Percentiles rank a stretch among this genome's conserved stretches.
These are phyloP conservation scores for Lipotes vexillifer DNA, from an alignment of 2,113 vertebrate species.

Conservation along the genomic window DNA sequence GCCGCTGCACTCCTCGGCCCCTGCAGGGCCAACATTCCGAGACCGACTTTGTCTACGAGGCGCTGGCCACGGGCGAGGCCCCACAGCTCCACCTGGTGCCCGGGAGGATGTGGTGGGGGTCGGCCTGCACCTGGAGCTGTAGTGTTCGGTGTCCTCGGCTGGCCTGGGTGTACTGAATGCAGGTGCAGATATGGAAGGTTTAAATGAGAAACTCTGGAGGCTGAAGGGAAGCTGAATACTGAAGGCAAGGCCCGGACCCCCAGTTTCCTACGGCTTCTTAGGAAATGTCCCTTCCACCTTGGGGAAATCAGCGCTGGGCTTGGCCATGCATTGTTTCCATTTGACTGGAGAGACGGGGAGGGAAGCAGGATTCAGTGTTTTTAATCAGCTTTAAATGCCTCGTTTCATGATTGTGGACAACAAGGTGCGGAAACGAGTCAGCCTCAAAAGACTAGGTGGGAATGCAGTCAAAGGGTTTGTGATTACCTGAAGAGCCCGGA, in stretches of 20 bases:
- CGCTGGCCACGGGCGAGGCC: constrained; percentile 91
- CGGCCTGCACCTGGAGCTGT: constrained; percentile 86
- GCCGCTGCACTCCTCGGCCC: constrained; percentile 78
- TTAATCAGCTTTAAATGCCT: constrained; percentile 93
- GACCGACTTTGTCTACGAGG: constrained; percentile 91
- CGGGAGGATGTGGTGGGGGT: constrained; percentile 88
- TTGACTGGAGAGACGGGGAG: constrained; percentile 82
- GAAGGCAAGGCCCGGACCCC: background rate
- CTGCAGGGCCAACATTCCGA: constrained; percentile 85
- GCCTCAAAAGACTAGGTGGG: constrained; percentile 92
- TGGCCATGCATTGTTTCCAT: constrained; percentile 89
- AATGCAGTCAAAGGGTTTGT: constrained; percentile 95
- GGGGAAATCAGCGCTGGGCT: constrained; percentile 84
- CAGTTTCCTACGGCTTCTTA: background rate
- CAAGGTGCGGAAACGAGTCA: constrained; percentile 91
- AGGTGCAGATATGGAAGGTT: background rate
- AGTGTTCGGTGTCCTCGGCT: constrained; percentile 79
- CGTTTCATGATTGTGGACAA: constrained; percentile 92
- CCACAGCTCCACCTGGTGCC: constrained; percentile 87
- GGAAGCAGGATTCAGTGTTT: constrained; percentile 90
- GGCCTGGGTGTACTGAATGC: background rate
- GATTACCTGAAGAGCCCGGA: constrained; percentile 93
- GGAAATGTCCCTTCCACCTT: constrained; percentile 80
- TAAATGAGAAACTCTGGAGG: background rate
- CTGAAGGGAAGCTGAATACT: background rate